Evolutionary conservation across 2,113 vertebrate genomes (phyloP).

Genomic region (Ovibos moschatus): DNA sequence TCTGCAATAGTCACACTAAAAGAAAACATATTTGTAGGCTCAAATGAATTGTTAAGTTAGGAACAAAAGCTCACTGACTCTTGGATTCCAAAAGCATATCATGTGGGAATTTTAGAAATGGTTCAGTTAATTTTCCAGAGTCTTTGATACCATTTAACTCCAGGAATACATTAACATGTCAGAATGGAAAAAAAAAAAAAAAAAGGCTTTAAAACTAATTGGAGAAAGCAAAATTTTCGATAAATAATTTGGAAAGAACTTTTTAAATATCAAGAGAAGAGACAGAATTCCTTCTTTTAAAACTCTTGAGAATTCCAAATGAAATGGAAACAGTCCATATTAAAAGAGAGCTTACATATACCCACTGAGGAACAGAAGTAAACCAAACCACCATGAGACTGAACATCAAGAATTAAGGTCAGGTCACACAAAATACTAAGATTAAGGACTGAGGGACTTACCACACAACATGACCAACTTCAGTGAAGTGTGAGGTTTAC

Average conservation of each 20-base stretch:
- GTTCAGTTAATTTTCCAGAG: neutral
- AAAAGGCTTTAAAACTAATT: neutral
- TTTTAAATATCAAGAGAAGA: neutral
- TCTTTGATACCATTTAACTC: neutral
- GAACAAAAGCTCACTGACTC: neutral
- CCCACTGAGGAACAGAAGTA: neutral
- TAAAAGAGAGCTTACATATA: neutral
- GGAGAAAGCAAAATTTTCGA: neutral
- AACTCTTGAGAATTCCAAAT: neutral
- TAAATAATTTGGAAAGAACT: neutral
- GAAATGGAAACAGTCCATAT: neutral
- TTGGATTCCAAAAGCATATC: neutral
- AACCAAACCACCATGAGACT: neutral
- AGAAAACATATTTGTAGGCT: constrained; percentile 18
- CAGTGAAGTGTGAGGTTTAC: neutral
- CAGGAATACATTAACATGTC: neutral
- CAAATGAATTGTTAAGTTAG: neutral
- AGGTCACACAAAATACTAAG: neutral
- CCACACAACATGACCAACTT: neutral
- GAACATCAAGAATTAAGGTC: neutral
- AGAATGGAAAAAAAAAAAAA: neutral
- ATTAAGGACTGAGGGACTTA: neutral
- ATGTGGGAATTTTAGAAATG: neutral
- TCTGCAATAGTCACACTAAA: neutral
- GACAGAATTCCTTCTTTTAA: neutral